Conservation (phyloP, 2,797 vertebrate genomes). For the Hemitrygon akajei region DNA sequence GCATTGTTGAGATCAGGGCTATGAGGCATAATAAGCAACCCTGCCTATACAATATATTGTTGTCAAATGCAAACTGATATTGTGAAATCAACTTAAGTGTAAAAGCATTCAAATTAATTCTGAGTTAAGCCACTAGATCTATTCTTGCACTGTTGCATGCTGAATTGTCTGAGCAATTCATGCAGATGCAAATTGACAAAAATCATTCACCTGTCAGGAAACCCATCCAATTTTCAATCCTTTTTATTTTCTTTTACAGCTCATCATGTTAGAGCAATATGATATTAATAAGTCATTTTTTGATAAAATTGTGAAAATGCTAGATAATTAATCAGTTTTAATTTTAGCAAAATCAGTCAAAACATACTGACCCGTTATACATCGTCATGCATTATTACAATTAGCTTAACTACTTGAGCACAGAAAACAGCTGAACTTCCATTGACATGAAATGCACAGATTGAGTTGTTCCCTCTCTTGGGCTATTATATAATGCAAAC, state of each 20-base stretch:
- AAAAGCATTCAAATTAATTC: neutral
- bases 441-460: conserved; percentile 17
- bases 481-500: neutral
- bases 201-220: neutral
- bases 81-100: neutral
- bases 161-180: neutral
- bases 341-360: neutral
- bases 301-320: neutral
- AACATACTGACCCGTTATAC: neutral
- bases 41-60: too few species aligned
- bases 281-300: neutral
- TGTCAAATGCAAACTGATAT: neutral
- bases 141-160: too few species aligned
- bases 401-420: conserved; percentile 7
- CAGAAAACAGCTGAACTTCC: conserved; percentile 7
- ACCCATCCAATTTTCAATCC: neutral
- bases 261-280: neutral
- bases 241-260: neutral
- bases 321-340: neutral
- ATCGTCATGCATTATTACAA: neutral
- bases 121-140: neutral
- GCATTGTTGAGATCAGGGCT: too few species aligned
- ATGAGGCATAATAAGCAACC: too few species aligned
- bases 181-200: neutral
- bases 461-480: neutral